Percentiles rank a stretch among this genome's conserved stretches.
These are phyloP conservation scores for Drosophila oshimai DNA, from an alignment of 1,140 invertebrate species.

Conservation along the genomic window DNA sequence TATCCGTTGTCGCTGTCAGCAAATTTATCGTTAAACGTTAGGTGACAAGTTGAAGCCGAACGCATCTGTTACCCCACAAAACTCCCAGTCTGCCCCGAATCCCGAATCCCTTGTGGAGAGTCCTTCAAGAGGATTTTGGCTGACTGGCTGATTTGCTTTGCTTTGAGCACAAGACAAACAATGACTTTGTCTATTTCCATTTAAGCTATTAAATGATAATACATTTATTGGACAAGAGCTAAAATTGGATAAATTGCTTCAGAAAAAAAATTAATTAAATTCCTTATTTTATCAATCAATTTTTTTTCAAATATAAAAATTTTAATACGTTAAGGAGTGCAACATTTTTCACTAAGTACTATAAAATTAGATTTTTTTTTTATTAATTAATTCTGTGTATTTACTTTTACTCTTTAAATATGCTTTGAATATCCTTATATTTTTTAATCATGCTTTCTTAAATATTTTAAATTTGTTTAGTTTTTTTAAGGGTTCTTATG, in stretches of 20 bases:
- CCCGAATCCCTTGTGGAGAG: not conserved
- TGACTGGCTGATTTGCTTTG: constrained; percentile 23
- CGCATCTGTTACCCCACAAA: constrained; percentile 27
- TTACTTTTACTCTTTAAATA: not conserved
- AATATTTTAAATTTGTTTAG: no score
- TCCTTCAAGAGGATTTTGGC: constrained; percentile 19
- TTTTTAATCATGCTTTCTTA: no score
- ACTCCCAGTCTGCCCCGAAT: constrained; percentile 4
- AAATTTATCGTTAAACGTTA: constrained; percentile 78
- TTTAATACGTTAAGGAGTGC: no score
- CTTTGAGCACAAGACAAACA: constrained; percentile 28
- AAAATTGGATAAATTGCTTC: not conserved
- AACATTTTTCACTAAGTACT: no score
- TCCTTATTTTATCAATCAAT: no score
- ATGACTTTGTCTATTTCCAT: constrained; percentile 12
- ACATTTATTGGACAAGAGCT: not conserved
- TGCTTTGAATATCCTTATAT: no score
- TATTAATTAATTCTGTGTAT: no score
- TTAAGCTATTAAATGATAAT: constrained; percentile 4
- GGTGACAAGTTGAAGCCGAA: constrained; percentile 65
- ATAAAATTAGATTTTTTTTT: no score
- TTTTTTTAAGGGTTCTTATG: not conserved
- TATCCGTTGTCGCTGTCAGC: constrained; percentile 80
- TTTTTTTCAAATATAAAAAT: no score
- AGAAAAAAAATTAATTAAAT: no score